Evolutionary conservation across 2,797 vertebrate species (phyloP).

Genomic region (Enteromius treurensis): DNA sequence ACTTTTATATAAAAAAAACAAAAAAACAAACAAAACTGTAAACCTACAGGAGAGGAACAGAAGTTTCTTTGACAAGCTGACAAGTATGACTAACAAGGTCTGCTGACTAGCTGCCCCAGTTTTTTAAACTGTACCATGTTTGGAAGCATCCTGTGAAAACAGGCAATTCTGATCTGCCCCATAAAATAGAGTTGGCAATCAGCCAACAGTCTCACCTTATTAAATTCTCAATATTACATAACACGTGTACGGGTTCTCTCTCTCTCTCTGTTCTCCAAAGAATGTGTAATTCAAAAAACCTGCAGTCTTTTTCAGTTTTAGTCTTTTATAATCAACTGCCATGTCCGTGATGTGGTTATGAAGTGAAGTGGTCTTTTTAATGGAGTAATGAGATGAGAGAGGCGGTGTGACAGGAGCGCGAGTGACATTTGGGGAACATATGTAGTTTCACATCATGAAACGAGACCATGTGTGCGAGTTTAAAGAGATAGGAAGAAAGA

Average conservation of each 20-base stretch:
- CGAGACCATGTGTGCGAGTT: conserved; percentile 7
- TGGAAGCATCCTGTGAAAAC: conserved; percentile 74
- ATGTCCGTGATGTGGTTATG: conserved; percentile 73
- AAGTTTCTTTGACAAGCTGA: conserved; percentile 5
- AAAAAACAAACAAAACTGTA: neutral
- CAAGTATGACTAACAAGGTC: conserved; percentile 63
- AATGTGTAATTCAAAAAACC: conserved; percentile 76
- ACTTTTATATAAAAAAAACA: neutral
- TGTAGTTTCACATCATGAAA: conserved; percentile 59
- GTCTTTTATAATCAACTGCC: conserved; percentile 78
- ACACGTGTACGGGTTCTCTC: conserved; percentile 63
- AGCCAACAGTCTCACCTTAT: conserved; percentile 78
- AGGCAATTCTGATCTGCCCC: conserved; percentile 72
- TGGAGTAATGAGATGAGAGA: conserved; percentile 72
- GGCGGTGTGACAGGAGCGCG: conserved; percentile 56
- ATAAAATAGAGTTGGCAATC: conserved; percentile 76
- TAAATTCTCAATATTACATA: conserved; percentile 62
- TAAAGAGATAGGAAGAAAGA: neutral
- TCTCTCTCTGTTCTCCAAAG: conserved; percentile 40
- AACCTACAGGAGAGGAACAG: neutral
- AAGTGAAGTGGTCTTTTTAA: conserved; percentile 76
- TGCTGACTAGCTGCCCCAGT: conserved; percentile 24
- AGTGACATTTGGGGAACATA: conserved; percentile 76
- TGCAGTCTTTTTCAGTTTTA: conserved; percentile 66
- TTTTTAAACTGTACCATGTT: conserved; percentile 48